Percentiles rank a stretch among this genome's conserved stretches.
Conservation (phyloP, 35 echinoderm and acorn worm species). For the Hemicentrotus pulcherrimus region DNA sequence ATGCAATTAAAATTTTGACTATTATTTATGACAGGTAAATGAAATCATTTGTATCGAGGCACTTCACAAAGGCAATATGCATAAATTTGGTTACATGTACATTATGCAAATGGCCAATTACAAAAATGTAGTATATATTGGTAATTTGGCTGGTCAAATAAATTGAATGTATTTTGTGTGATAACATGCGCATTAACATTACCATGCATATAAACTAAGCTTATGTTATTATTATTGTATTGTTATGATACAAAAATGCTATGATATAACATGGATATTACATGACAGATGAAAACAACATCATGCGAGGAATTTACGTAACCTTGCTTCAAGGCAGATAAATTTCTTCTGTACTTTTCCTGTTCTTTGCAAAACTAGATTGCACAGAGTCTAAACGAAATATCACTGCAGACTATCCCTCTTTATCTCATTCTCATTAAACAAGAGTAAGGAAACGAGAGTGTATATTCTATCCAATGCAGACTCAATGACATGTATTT, state of each 20-base stretch:
- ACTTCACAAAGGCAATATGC: too few relatives aligned
- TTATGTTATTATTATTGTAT: background rate
- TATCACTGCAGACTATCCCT: background rate
- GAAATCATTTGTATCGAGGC: too few relatives aligned
- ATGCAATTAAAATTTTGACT: too few relatives aligned
- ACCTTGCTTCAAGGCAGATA: background rate
- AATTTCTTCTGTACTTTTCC: background rate
- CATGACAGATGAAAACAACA: background rate
- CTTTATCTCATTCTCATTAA: background rate
- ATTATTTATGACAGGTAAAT: too few relatives aligned
- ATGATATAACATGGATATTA: background rate
- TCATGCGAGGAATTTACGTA: background rate
- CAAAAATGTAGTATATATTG: too few relatives aligned
- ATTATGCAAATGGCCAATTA: too few relatives aligned
- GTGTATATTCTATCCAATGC: background rate
- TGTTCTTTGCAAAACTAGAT: background rate
- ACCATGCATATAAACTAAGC: background rate
- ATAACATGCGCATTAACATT: background rate
- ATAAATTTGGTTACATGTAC: too few relatives aligned
- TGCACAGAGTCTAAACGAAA: background rate
- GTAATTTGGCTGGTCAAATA: background rate
- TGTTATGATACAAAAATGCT: background rate
- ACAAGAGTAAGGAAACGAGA: background rate
- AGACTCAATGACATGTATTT: background rate
- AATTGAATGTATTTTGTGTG: background rate